Base-by-base conservation (phyloP, 1,140 invertebrate genomes). In the Drosophila aff. region DNA sequence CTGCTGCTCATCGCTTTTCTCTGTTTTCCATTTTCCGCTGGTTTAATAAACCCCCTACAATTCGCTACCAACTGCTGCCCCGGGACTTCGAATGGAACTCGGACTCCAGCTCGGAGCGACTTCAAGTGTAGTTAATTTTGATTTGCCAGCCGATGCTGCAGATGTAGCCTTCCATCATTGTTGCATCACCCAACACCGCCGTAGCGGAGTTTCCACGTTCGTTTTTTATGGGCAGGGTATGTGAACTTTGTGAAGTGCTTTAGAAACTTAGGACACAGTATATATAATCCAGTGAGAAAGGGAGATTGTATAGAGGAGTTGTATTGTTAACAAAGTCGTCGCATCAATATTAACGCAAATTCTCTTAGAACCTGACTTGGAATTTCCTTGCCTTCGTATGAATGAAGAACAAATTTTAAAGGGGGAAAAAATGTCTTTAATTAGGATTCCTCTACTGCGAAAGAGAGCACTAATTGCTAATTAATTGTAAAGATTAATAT, bases 121-220 rank as follows among this genome's bases (percentile, higher is more conserved):
- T 87, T 89, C 80, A 83, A 89, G 77, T 78, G 81, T 87, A 71
- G 77, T 89, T 89, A 89, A 84, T 84, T 89, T 74, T 80, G 83
- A 87, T 84, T 89, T 80, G 77, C 62, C 75, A 61, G 68, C 49
- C 67, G 69, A 59, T 52, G 63, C 41, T 49, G 52, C 38, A 21
- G 40, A n/a, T 55, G 46, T 33, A 44, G n/a, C 40, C 52, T 43
- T 49, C 23, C 60, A 26, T 76, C 43, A 76, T 33, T 49, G 43
- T 58, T 60, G 31, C 66, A 28, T 8, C 18, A 38, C 52, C 23
- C 23, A 49, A 16, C 58, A n/a, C 33, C 50, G 26, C 26, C 26
- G 26, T 68, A 23, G 74, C 43, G 41, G 55, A 75, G 47, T 23
- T 55, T 55, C 15, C 52, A 38, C 53, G 53, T 55, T 26, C 31